A percentile compares a stretch with the other conserved stretches of the same genome.
Evolutionary conservation across 2,888 invertebrate genomes (phyloP).

Genomic region (Amorpha juglandis): DNA sequence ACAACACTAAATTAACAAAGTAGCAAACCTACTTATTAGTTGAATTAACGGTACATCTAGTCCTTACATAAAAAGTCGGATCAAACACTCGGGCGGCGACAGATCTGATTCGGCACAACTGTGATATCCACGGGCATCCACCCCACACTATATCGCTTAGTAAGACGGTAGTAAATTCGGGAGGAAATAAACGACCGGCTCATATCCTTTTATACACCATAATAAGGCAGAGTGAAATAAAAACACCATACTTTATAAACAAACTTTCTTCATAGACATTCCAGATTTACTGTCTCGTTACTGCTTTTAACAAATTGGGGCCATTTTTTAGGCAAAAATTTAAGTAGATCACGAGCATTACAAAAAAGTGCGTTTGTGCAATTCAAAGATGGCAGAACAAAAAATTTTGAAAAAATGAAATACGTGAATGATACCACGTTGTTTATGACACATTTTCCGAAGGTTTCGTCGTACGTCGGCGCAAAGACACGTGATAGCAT

Average conservation of each 20-base stretch:
- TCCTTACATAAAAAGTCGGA: constrained; percentile 11
- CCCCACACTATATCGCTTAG: constrained; percentile 20
- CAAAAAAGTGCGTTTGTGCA: too few relatives aligned
- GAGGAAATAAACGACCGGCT: constrained; percentile 24
- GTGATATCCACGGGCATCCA: constrained; percentile 13
- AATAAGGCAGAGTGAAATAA: constrained; percentile 11
- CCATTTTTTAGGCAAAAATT: not conserved
- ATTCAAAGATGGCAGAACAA: too few relatives aligned
- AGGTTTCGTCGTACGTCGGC: too few relatives aligned
- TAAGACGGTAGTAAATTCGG: constrained; percentile 25
- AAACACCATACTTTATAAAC: constrained; percentile 11
- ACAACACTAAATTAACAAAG: not conserved
- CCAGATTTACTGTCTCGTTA: not conserved
- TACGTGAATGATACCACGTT: too few relatives aligned
- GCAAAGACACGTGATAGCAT: too few relatives aligned
- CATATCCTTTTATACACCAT: constrained; percentile 25
- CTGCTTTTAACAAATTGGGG: not conserved
- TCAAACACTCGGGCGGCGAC: constrained; percentile 5
- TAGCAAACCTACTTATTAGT: not conserved
- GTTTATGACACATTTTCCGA: too few relatives aligned
- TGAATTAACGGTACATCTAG: not conserved
- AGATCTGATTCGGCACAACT: constrained; percentile 1
- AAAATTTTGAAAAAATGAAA: too few relatives aligned
- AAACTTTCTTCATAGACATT: constrained; percentile 1
- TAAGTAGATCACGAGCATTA: not conserved